Base-by-base conservation (phyloP, 2,888 invertebrate genomes). In the Tetranychus piercei region DNA sequence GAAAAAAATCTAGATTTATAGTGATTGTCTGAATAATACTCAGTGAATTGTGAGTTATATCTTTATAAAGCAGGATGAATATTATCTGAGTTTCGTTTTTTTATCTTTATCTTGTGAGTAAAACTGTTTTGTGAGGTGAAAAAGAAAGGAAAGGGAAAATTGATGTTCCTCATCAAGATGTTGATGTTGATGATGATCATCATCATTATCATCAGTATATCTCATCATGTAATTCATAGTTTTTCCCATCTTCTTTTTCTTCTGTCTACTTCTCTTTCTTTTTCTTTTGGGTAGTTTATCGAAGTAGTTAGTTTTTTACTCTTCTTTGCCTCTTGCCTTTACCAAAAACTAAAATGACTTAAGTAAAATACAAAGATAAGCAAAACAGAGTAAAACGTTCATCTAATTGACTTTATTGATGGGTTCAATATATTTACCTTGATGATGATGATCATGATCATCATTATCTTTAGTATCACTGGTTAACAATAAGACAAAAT, bases 1-100 rank as follows among this genome's bases (percentile, higher is more conserved):
- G 69, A 69, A 69, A 11, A 69, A 69, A 69, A 69, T 23, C 20
- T 69, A 23, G 20, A 23, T 69, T 69, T 67, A 22, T 67, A 22
- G 69, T 20, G 55, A 55, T 55, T 55, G 55, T 55, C 55, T 55
- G 9, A 55, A 55, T 55, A 55, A 55, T 55, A 55, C 55, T 55
- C 55, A 55, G 11, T 15, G 55, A 55, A 6, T 55, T 55, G 11
- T 34, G 34, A 34, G 34, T 34, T 34, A 34, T 34, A 34, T 34
- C 34, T 34, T 34, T 34, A 34, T 34, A 34, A 34, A 34, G 34
- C 34, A 34, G 34, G 55, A 55, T 55, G 55, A 55, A 55, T 55
- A 55, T 34, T 34, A 34, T 34, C 34, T 34, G 34, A 34, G 34
- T 34, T 34, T 34, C 34, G 34, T 34, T 34, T 34, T 34, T 34